phyloP scores from a whole-genome alignment of 1,140 invertebrate genomes.

The Babylonia areolata region DNA sequence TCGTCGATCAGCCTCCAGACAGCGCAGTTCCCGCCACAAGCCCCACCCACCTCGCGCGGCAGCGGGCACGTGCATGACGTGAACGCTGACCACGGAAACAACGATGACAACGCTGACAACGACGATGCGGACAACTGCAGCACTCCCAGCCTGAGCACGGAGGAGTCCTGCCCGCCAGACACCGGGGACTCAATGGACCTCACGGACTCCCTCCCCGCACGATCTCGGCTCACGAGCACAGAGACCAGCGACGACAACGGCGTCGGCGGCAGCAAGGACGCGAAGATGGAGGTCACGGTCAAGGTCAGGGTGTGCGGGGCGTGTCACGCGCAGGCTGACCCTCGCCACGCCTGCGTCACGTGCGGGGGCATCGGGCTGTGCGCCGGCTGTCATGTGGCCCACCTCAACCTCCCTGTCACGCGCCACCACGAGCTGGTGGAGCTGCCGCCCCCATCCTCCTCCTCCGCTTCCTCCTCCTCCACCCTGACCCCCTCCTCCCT shows the following conservation, averaged over 20 bases:
- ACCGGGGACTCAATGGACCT: too few species aligned
- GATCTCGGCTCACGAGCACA: neutral
- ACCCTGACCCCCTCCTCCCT: too few species aligned
- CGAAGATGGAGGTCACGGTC: neutral
- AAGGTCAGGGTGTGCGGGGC: constrained; percentile 6
- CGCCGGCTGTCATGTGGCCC: constrained; percentile 10
- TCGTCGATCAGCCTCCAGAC: neutral
- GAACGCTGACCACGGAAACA: too few species aligned
- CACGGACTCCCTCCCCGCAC: neutral
- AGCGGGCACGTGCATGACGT: too few species aligned
- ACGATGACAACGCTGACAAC: too few species aligned
- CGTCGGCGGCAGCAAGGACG: neutral
- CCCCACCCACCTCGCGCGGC: neutral
- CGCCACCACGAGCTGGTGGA: constrained; percentile 16
- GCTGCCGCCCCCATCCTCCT: neutral
- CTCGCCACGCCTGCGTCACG: constrained; percentile 12
- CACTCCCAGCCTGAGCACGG: too few species aligned
- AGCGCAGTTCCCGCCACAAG: neutral
- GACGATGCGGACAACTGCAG: too few species aligned
- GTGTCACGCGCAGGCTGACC: neutral
- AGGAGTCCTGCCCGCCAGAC: too few species aligned
- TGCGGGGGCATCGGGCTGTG: constrained; percentile 30
- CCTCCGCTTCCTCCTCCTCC: neutral
- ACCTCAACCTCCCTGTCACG: constrained; percentile 27
- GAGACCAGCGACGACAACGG: neutral